Percentiles rank a stretch among this genome's conserved stretches.
phyloP scores from a whole-genome alignment of 2,113 vertebrate genomes.

The Cyprinodon tularosa region DNA sequence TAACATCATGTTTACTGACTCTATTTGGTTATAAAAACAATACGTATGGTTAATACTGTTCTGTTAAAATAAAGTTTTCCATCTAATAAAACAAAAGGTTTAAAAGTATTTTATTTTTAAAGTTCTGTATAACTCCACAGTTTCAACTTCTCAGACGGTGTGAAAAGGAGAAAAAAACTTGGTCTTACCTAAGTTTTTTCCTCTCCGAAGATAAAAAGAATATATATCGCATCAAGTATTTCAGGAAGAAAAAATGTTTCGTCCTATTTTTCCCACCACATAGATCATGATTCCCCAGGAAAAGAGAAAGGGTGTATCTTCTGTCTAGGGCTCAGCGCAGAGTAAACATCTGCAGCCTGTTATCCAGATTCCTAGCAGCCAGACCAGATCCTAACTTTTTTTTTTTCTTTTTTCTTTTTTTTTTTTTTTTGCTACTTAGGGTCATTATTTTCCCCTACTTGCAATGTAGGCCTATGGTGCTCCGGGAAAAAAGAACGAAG shows the following conservation, averaged over 20 bases:
- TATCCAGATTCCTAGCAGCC: slow-evolving; percentile 8
- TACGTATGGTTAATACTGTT: not conserved
- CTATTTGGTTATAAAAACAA: not conserved
- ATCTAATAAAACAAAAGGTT: not conserved
- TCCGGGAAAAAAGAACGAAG: no score
- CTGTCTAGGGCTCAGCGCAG: not conserved
- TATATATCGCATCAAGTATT: slow-evolving; percentile 22
- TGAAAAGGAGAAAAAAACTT: not conserved
- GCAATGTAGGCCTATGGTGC: slow-evolving; percentile 4
- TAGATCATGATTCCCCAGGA: rapidly evolving
- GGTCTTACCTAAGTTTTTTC: slow-evolving; percentile 58
- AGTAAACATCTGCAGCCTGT: slow-evolving; percentile 37
- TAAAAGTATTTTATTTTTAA: not conserved
- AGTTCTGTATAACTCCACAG: not conserved
- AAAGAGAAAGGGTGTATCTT: not conserved
- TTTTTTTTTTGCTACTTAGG: not conserved
- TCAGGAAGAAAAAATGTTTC: slow-evolving; percentile 28
- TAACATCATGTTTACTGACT: not conserved
- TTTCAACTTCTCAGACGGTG: not conserved
- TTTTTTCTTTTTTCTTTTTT: no score
- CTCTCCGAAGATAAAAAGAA: slow-evolving; percentile 19
- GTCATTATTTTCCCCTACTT: slow-evolving; percentile 10
- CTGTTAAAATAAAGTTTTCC: no score
- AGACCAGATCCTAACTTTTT: slow-evolving; percentile 26
- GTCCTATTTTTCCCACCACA: slow-evolving; percentile 5